Percentiles rank a stretch among this genome's conserved stretches.
phyloP scores from a whole-genome alignment of 1,140 invertebrate species.

The Teleopsis dalmanni region DNA sequence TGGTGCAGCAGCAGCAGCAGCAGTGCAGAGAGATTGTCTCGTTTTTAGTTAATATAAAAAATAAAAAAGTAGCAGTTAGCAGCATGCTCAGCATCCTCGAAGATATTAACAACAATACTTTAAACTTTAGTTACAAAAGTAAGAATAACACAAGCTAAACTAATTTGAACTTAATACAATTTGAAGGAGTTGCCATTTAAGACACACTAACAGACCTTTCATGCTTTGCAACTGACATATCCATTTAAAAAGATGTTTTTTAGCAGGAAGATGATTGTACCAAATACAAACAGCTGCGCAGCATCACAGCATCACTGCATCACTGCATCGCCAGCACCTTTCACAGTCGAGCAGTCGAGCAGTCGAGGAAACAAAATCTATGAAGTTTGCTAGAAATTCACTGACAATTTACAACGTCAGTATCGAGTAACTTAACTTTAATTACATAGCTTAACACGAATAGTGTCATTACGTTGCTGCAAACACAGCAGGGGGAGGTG shows the following conservation, averaged over 20 bases:
- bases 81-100: no score
- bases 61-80: not conserved
- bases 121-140: no score
- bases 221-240: constrained; percentile 7
- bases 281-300: no score
- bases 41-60: no score
- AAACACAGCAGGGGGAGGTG: no score
- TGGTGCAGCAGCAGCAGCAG: not conserved
- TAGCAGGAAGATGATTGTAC: no score
- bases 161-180: constrained; percentile 6
- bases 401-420: constrained; percentile 8
- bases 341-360: no score
- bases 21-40: not conserved
- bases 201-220: not conserved
- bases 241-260: constrained; percentile 6
- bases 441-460: constrained; percentile 9
- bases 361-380: constrained; percentile 6
- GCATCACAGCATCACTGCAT: no score
- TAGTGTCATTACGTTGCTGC: no score
- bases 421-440: constrained; percentile 7
- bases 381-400: constrained; percentile 7
- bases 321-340: no score
- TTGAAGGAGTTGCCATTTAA: not conserved
- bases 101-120: no score
- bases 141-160: constrained; percentile 1